Evolutionary conservation across 2,888 invertebrate genomes (phyloP), one percentile per base, ranked within the genome.

Genomic region (Polymixis lichenea): DNA sequence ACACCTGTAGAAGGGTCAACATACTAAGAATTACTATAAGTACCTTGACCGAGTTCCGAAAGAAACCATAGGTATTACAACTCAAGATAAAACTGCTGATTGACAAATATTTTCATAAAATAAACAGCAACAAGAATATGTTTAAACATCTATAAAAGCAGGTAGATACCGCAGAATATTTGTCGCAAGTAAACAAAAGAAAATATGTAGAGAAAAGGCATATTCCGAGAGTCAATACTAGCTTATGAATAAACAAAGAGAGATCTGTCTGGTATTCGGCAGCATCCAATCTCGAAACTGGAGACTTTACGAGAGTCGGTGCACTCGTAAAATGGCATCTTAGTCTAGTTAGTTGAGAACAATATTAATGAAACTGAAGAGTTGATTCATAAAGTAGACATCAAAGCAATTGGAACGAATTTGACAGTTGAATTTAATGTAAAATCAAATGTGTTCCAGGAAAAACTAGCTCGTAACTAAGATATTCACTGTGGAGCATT

Each of bases 181-280:
- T 75, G 53, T 60, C 71, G 13, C 46, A n/a, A 62, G 77, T 68
- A 80, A 77, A 86, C 75, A 80, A 75, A 80, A 64, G 71, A 46
- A 75, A 49, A 76, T 72, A 76, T 84, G 61, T 53, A 65, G 25
- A 68, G 71, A 56, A 72, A 73, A 61, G 28, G 71, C 51, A 77
- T 72, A 76, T 76, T 78, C 70, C 38, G 55, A 55, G 58, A 64
- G 70, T 65, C 80, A 67, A 86, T 83, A 78, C 55, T 38, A 60
- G 72, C 73, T 77, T 75, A 75, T 87, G 82, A 82, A 87, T 80
- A 84, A 86, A 87, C 76, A 86, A 84, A 83, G 62, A 69, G 68
- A 65, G 74, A 67, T 72, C 76, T 46, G 70, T 80, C 82, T 76
- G 60, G 19, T 60, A 65, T 68, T 71, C 73, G 60, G 74, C 75